These are phyloP conservation scores for Harpegnathos saltator DNA, from an alignment of 1,140 invertebrate species.

Conservation along the genomic window DNA sequence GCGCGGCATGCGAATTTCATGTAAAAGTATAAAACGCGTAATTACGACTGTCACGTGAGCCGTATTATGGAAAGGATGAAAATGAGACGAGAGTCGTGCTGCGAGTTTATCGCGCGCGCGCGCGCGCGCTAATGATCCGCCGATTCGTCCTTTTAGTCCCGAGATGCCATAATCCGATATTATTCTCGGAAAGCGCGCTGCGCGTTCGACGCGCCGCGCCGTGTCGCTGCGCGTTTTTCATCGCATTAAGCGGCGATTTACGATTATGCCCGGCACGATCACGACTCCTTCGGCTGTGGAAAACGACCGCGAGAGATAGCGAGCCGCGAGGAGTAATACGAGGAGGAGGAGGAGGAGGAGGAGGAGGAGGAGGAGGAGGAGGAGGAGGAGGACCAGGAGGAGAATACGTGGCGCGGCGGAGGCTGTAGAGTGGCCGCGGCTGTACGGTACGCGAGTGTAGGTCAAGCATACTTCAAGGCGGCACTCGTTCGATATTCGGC, in stretches of 20 bases:
- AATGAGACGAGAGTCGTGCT: neutral
- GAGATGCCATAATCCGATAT: conserved; percentile 37
- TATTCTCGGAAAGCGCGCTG: conserved; percentile 14
- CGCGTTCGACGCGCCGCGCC: neutral
- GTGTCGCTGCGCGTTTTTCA: conserved; percentile 11
- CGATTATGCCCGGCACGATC: conserved; percentile 50
- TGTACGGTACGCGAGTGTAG: conserved; percentile 3
- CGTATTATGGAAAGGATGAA: conserved; percentile 21
- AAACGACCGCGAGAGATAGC: conserved; percentile 19
- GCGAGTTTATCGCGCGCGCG: conserved; percentile 17
- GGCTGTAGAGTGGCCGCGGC: neutral
- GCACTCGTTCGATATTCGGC: neutral
- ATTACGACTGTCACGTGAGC: neutral
- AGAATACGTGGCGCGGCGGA: no score
- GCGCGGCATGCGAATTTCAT: conserved; percentile 12
- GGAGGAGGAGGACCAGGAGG: neutral
- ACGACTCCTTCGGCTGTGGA: conserved; percentile 17
- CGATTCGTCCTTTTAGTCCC: conserved; percentile 31
- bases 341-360: neutral
- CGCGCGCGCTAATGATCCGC: conserved; percentile 29
- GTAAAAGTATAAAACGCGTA: neutral
- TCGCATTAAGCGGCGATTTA: conserved; percentile 33
- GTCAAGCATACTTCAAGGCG: conserved; percentile 53
- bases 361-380: neutral
- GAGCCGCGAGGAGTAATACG: neutral